These are phyloP conservation scores for Agrotis puta DNA, from an alignment of 2,888 invertebrate species.

Conservation along the genomic window DNA sequence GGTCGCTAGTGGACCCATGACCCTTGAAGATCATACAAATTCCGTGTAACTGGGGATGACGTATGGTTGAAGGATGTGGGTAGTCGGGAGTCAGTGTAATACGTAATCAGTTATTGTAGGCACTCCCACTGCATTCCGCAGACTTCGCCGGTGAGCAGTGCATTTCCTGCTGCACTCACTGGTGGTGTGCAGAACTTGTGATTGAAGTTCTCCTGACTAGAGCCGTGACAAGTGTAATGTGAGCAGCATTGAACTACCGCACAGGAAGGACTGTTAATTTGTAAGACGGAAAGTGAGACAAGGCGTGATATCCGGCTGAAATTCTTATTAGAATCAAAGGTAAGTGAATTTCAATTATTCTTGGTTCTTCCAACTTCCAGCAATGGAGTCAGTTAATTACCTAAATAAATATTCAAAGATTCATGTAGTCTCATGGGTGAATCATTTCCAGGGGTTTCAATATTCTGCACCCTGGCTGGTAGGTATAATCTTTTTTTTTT, in stretches of 20 bases:
- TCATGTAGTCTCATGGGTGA: background rate
- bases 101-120: slow-evolving; percentile 3
- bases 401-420: background rate
- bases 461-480: background rate
- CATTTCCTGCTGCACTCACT: background rate
- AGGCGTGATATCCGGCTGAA: background rate
- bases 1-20: background rate
- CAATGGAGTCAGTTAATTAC: too few relatives aligned
- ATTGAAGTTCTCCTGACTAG: background rate
- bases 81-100: slow-evolving; percentile 2
- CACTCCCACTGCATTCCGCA: background rate
- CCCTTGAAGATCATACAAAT: background rate
- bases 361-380: too few relatives aligned
- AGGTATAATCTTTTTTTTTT: too few relatives aligned
- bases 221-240: slow-evolving; percentile 13
- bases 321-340: background rate
- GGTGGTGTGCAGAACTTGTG: background rate
- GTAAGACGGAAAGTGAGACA: slow-evolving; percentile 2
- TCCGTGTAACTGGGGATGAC: background rate
- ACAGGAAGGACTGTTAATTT: background rate
- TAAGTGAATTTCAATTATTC: slow-evolving; percentile 3
- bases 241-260: background rate
- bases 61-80: slow-evolving; percentile 16
- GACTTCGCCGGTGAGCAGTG: background rate
- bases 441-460: background rate